These are phyloP conservation scores for Pollenia labialis DNA, from an alignment of 2,888 invertebrate species.

Conservation along the genomic window DNA sequence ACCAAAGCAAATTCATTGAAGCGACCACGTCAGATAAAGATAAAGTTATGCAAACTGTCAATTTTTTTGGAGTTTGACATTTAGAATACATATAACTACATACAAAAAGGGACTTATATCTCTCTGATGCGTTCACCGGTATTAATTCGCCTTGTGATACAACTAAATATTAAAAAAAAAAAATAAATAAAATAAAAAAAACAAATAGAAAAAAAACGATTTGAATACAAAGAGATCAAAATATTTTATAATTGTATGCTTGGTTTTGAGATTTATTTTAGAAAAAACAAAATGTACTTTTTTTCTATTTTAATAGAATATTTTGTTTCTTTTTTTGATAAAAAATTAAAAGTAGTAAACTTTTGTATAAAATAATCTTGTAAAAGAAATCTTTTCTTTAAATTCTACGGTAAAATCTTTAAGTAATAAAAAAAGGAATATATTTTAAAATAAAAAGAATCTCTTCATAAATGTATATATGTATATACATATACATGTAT, in stretches of 20 bases:
- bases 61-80: too few relatives aligned
- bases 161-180: slow-evolving; percentile 52
- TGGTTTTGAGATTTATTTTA: slow-evolving; percentile 67
- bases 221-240: slow-evolving; percentile 72
- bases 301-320: slow-evolving; percentile 44
- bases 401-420: slow-evolving; percentile 66
- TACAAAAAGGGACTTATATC: too few relatives aligned
- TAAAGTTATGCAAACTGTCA: too few relatives aligned
- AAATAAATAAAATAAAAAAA: slow-evolving; percentile 43
- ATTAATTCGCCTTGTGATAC: neutral
- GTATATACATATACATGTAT: slow-evolving; percentile 26
- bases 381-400: slow-evolving; percentile 59
- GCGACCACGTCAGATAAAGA: too few relatives aligned
- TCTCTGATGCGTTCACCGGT: too few relatives aligned
- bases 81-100: too few relatives aligned
- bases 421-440: slow-evolving; percentile 66
- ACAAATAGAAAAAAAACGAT: slow-evolving; percentile 61
- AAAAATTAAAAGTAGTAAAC: slow-evolving; percentile 62
- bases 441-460: slow-evolving; percentile 65
- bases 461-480: slow-evolving; percentile 67
- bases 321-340: slow-evolving; percentile 58
- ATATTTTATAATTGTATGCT: slow-evolving; percentile 69
- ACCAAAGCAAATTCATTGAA: neutral
- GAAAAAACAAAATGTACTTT: slow-evolving; percentile 54
- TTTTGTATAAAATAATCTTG: slow-evolving; percentile 62